These are phyloP conservation scores for Leptinotarsa defecta DNA, from an alignment of 1,140 invertebrate genomes.

Conservation along the genomic window DNA sequence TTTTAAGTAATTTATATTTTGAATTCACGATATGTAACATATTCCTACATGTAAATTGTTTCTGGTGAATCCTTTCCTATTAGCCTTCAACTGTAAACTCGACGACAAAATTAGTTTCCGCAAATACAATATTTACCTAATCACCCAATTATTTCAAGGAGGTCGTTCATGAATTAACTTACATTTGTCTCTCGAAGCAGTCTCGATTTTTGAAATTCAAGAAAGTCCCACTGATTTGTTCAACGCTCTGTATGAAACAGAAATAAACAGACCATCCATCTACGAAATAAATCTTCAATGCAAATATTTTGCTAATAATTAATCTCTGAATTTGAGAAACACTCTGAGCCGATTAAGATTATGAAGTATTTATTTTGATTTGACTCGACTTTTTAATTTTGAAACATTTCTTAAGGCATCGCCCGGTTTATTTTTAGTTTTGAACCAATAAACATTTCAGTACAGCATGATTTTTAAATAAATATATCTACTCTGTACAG, in stretches of 20 bases:
- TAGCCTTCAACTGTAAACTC: too few species aligned
- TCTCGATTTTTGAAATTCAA: too few species aligned
- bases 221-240: neutral
- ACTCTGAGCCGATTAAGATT: slow-evolving; percentile 41
- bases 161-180: too few species aligned
- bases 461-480: slow-evolving; percentile 49
- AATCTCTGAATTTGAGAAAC: slow-evolving; percentile 28
- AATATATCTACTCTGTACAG: slow-evolving; percentile 43
- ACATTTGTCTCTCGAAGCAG: too few species aligned
- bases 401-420: slow-evolving; percentile 37
- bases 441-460: slow-evolving; percentile 51
- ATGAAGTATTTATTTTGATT: slow-evolving; percentile 50
- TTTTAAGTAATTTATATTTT: too few species aligned
- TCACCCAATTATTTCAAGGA: too few species aligned
- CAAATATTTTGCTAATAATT: slow-evolving; percentile 33
- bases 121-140: too few species aligned
- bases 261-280: slow-evolving; percentile 10
- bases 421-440: slow-evolving; percentile 44
- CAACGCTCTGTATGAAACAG: neutral
- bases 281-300: slow-evolving; percentile 18
- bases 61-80: too few species aligned
- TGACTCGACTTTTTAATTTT: slow-evolving; percentile 46
- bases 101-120: too few species aligned
- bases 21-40: too few species aligned
- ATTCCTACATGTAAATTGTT: too few species aligned